Evolutionary conservation across 2,888 invertebrate species (phyloP).

Genomic region (Eurois occulta): DNA sequence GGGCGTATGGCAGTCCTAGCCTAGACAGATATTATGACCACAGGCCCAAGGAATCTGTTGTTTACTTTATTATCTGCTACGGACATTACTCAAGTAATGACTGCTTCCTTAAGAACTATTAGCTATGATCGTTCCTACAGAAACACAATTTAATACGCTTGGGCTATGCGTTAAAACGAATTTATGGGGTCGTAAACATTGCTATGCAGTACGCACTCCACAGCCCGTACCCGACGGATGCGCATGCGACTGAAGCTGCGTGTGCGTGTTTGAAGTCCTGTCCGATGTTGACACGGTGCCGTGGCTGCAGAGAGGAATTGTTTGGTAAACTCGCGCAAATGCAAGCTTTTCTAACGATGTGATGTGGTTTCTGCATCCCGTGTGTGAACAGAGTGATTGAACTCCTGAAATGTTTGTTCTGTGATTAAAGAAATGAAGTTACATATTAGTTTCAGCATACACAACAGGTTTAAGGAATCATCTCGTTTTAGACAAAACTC

Average conservation of each 20-base stretch:
- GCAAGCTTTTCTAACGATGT: conserved; percentile 3
- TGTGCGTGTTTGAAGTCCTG: conserved; percentile 13
- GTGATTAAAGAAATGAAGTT: not conserved
- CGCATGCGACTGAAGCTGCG: conserved; percentile 2
- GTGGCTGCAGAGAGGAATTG: conserved; percentile 4
- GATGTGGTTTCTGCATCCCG: not conserved
- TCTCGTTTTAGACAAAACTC: not conserved
- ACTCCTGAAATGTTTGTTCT: not conserved
- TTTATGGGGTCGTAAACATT: conserved; percentile 25
- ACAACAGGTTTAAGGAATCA: not conserved
- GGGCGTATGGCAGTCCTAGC: not conserved
- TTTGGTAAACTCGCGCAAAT: conserved; percentile 8
- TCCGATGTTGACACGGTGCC: conserved; percentile 17
- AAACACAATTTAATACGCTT: not conserved
- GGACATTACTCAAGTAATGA: too few relatives aligned
- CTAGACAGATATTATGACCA: not conserved
- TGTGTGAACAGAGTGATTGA: not conserved
- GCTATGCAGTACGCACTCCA: conserved; percentile 13
- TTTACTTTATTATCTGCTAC: not conserved
- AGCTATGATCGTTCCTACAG: not conserved
- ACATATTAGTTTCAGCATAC: not conserved
- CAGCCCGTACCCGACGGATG: conserved; percentile 6
- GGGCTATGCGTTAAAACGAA: not conserved
- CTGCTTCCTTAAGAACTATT: not conserved
- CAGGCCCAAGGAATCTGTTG: not conserved